Evolutionary conservation across 2,797 vertebrate genomes (phyloP), one percentile per base, ranked within the genome.

Genomic region (Acridotheres tristis): DNA sequence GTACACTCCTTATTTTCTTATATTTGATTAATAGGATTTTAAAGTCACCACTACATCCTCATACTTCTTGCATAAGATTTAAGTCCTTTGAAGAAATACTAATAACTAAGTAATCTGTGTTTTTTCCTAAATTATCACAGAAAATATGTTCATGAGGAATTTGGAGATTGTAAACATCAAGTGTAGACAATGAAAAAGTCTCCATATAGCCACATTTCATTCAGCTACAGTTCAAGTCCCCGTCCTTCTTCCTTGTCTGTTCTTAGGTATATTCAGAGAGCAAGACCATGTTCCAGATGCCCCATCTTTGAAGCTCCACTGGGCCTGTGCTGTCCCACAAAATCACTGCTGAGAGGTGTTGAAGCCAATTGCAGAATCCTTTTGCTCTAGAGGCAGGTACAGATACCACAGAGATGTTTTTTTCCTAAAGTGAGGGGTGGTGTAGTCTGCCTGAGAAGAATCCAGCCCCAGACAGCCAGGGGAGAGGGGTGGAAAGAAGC

Each of bases 311-410:
- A 83, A 57, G 26, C 17, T 59, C 15, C 30, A 4, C 29, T 42
- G 67, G 7, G 29, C 23, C 10, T 1, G 0, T 42, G 11, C 1
- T 21, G 7, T 21, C 22, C 43, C 63, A 7, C 5, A 3, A 1
- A 21, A 8, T 63, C 51, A 21, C 16, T 47, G 25, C 43, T 78
- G 69, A 43, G 45, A 80, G 23, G 2, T 48, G 34, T 16, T 55
- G 34, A 69, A 85, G 20, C 1, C 38, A 79, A 8, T 4, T 57
- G 45, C 27, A 76, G 30, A 38, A 80, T 42, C 18, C 5, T 12
- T 66, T 72, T 8, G 3, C 53, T 65, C 9, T 2, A 29, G 50
- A 14, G 9, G 13, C 29, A 87, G 11, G 7, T 23, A 5, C 26
- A 50, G 66, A 16, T 20, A 7, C 14, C 30, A 19, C 0, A n/a